phyloP scores from a whole-genome alignment of 1,140 invertebrate genomes.

The Anastrepha ludens region DNA sequence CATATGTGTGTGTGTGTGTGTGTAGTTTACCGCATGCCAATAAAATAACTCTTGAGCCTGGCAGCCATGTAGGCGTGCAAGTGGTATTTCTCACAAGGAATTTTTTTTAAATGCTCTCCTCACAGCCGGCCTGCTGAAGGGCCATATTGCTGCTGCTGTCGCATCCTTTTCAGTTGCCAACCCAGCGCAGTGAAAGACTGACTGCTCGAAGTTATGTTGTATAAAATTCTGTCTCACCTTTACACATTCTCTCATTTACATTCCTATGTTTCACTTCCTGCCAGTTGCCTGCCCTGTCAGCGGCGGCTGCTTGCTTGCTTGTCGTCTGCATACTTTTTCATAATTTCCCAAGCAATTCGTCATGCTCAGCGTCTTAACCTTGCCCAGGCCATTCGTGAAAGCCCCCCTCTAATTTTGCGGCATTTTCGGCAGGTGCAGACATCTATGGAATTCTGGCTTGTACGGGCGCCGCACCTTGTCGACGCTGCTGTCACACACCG shows the following conservation, averaged over 20 bases:
- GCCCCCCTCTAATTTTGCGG: not conserved
- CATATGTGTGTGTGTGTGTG: not conserved
- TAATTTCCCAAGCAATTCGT: not conserved
- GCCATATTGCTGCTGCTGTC: not conserved
- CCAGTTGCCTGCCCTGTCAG: too few species aligned
- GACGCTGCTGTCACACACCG: not conserved
- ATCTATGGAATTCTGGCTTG: constrained; percentile 10
- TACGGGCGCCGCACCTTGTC: not conserved
- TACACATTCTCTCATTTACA: not conserved
- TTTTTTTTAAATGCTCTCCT: constrained; percentile 24
- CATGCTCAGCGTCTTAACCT: not conserved
- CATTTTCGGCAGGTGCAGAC: constrained; percentile 35
- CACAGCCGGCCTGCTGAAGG: not conserved
- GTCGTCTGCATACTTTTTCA: constrained; percentile 41
- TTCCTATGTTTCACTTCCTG: not conserved
- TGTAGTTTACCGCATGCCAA: constrained; percentile 46
- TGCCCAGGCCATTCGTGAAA: not conserved
- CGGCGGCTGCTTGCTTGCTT: not conserved
- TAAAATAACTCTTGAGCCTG: not conserved
- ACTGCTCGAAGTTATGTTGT: not conserved
- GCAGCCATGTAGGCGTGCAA: constrained; percentile 24
- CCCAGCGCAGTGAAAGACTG: not conserved
- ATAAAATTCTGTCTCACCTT: not conserved
- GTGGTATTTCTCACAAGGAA: constrained; percentile 49
- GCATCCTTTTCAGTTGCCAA: not conserved